Conservation (phyloP, 2,113 vertebrate species). For the Leptosomus discolor region DNA sequence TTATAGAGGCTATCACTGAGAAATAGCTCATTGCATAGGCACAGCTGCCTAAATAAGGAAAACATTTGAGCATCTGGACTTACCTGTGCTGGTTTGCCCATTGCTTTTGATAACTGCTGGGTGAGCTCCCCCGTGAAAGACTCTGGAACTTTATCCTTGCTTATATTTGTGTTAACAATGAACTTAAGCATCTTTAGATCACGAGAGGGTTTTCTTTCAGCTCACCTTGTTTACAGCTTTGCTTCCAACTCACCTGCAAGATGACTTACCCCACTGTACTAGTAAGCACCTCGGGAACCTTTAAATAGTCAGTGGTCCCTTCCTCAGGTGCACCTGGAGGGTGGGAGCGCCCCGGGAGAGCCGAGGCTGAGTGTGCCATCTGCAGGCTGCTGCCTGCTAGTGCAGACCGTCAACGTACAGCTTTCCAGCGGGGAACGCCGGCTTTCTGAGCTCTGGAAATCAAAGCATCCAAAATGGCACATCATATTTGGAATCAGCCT, state of each 20-base stretch:
- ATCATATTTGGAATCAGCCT: not conserved
- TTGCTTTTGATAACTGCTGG: not conserved
- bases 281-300: not conserved
- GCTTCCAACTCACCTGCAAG: not conserved
- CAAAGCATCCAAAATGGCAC: not conserved
- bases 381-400: not conserved
- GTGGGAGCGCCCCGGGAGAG: not conserved
- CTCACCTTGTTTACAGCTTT: not conserved
- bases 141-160: not conserved
- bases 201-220: not conserved
- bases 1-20: not conserved
- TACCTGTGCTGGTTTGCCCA: conserved; percentile 6
- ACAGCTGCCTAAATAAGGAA: not conserved
- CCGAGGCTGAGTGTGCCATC: not conserved
- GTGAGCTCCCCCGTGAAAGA: not conserved
- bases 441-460: not conserved
- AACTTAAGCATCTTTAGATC: not conserved
- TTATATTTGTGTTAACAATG: not conserved
- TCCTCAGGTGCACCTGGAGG: not conserved
- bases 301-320: not conserved
- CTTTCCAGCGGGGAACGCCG: too few relatives aligned
- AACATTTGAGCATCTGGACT: not conserved
- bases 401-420: not conserved
- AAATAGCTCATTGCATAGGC: not conserved
- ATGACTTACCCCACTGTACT: not conserved